phyloP scores from a whole-genome alignment of 2,888 invertebrate genomes.

The Limnephilus lunatus region DNA sequence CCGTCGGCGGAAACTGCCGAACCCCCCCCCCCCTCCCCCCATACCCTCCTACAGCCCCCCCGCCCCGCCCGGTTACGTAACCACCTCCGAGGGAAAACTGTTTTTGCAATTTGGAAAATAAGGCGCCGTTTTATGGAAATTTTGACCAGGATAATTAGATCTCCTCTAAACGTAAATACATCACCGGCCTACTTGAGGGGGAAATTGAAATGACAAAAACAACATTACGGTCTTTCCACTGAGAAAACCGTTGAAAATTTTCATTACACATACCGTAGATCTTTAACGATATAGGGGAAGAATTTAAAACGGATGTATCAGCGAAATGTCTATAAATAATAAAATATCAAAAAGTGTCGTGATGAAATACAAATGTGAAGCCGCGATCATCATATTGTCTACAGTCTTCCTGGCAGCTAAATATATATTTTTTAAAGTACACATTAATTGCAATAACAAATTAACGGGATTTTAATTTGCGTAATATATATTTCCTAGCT shows the following conservation, averaged over 20 bases:
- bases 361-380: neutral
- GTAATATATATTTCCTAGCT: neutral
- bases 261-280: neutral
- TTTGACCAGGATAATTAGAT: neutral
- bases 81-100: conserved; percentile 22
- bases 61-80: conserved; percentile 66
- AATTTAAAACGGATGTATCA: no score
- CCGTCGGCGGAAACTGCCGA: conserved; percentile 46
- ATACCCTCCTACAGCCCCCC: conserved; percentile 54
- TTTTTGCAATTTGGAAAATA: neutral
- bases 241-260: neutral
- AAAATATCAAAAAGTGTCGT: no score
- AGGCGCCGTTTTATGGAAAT: conserved; percentile 30
- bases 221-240: neutral
- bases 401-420: no score
- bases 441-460: neutral
- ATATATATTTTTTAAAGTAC: no score
- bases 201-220: neutral
- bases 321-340: neutral
- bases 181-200: neutral
- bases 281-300: neutral
- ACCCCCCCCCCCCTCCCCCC: conserved; percentile 69
- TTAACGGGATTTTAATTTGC: neutral
- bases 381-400: neutral
- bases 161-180: neutral